A percentile compares a stretch with the other conserved stretches of the same genome.
phyloP scores from a whole-genome alignment of 2,888 invertebrate genomes.

The Chaetoderma sp. region DNA sequence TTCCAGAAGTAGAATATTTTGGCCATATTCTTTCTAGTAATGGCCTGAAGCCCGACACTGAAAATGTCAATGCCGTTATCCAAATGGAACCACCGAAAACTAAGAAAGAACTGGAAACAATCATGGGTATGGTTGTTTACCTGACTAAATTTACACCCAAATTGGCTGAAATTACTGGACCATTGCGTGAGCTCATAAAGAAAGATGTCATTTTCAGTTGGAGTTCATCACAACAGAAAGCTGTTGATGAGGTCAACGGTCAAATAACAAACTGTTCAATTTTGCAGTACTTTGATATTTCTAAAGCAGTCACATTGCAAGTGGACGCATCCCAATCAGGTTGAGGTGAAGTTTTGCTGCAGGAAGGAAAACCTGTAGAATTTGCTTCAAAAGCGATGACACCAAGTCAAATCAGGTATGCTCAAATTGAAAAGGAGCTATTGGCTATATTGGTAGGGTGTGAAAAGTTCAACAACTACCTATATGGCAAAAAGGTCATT shows the following conservation, averaged over 20 bases:
- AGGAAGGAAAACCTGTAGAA: slow-evolving; percentile 20
- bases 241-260: slow-evolving; percentile 20
- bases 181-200: slow-evolving; percentile 1
- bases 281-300: slow-evolving; percentile 17
- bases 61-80: no score
- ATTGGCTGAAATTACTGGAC: neutral
- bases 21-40: no score
- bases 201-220: slow-evolving; percentile 18
- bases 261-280: slow-evolving; percentile 8
- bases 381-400: slow-evolving; percentile 29
- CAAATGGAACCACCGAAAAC: no score
- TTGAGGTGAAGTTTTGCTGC: slow-evolving; percentile 20
- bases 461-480: slow-evolving; percentile 27
- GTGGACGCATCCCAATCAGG: slow-evolving; percentile 25
- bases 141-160: no score
- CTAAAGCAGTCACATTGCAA: neutral
- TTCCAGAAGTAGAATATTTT: no score
- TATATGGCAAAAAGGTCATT: slow-evolving; percentile 23
- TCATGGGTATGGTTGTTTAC: no score
- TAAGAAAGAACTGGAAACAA: no score
- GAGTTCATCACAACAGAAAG: slow-evolving; percentile 10
- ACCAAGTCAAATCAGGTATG: slow-evolving; percentile 21
- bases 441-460: slow-evolving; percentile 28
- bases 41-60: neutral
- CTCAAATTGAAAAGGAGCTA: slow-evolving; percentile 37